phyloP scores from a whole-genome alignment of 1,140 invertebrate genomes.

The Limonius californicus region DNA sequence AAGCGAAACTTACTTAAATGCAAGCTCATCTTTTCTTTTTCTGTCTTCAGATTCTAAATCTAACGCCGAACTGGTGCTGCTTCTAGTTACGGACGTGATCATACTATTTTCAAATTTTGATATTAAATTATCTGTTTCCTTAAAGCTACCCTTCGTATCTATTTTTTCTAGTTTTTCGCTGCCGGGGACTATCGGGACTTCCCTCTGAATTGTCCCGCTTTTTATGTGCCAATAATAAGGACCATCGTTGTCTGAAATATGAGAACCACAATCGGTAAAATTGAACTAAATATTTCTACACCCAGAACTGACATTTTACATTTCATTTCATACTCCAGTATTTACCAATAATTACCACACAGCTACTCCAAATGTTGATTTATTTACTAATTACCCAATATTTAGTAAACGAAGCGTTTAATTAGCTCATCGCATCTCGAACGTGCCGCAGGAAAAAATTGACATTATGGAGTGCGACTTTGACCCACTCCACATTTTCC shows the following conservation, averaged over 20 bases:
- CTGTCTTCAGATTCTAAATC: slow-evolving; percentile 66
- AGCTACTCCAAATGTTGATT: no score
- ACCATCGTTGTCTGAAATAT: slow-evolving; percentile 76
- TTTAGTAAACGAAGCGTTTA: no score
- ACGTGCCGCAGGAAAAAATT: no score
- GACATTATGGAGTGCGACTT: no score
- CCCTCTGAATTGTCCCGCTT: slow-evolving; percentile 93
- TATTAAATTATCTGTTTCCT: slow-evolving; percentile 57
- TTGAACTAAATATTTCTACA: no score
- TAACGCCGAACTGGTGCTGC: slow-evolving; percentile 74
- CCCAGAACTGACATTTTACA: no score
- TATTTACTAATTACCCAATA: no score
- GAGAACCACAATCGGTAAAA: no score
- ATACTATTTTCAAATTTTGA: slow-evolving; percentile 47
- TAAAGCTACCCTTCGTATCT: slow-evolving; percentile 45
- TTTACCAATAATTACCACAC: no score
- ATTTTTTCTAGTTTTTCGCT: slow-evolving; percentile 46
- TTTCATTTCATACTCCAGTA: no score
- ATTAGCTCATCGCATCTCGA: no score
- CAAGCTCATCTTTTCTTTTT: slow-evolving; percentile 66
- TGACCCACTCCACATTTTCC: no score
- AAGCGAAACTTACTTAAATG: slow-evolving; percentile 62
- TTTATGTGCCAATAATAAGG: slow-evolving; percentile 99
- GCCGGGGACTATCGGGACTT: slow-evolving; percentile 64
- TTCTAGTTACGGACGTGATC: slow-evolving; percentile 64